A percentile compares a stretch with the other conserved stretches of the same genome.
These are phyloP conservation scores for Labroides dimidiatus DNA, from an alignment of 2,797 vertebrate genomes.

Conservation along the genomic window DNA sequence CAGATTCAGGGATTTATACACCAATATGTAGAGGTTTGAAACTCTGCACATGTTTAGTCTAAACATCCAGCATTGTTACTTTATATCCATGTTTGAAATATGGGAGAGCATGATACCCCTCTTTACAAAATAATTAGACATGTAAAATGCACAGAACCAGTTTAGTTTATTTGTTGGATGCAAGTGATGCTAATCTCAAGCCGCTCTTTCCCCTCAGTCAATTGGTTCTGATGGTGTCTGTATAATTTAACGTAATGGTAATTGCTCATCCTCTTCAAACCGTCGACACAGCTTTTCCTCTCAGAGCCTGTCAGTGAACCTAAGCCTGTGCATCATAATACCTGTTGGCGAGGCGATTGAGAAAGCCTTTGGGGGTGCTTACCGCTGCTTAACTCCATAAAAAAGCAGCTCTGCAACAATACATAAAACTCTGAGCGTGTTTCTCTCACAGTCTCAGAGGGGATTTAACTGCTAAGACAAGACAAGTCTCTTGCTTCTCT, in stretches of 20 bases:
- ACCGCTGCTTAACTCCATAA: conserved; percentile 66
- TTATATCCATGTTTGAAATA: too few species aligned
- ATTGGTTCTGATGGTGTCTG: background rate
- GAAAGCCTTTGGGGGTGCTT: conserved; percentile 63
- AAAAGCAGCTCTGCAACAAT: conserved; percentile 72
- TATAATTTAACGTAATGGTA: conserved; percentile 25
- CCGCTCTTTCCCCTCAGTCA: conserved; percentile 1
- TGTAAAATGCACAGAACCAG: too few species aligned
- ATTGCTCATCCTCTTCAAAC: conserved; percentile 40
- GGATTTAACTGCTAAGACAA: conserved; percentile 77
- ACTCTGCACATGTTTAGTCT: too few species aligned
- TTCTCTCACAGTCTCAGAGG: conserved; percentile 67
- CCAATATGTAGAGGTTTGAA: too few species aligned
- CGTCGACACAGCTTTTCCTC: conserved; percentile 21
- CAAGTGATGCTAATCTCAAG: too few species aligned
- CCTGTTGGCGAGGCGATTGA: conserved; percentile 66
- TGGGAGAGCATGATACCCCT: too few species aligned
- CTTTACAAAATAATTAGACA: too few species aligned
- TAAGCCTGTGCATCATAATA: conserved; percentile 56
- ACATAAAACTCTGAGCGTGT: conserved; percentile 74
- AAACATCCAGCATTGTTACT: too few species aligned
- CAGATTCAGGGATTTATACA: too few species aligned
- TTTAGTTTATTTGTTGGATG: too few species aligned
- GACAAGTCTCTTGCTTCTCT: conserved; percentile 66
- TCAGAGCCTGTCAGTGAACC: conserved; percentile 36